Evolutionary conservation across 1,140 invertebrate species (phyloP).

Genomic region (Drosophila orena): DNA sequence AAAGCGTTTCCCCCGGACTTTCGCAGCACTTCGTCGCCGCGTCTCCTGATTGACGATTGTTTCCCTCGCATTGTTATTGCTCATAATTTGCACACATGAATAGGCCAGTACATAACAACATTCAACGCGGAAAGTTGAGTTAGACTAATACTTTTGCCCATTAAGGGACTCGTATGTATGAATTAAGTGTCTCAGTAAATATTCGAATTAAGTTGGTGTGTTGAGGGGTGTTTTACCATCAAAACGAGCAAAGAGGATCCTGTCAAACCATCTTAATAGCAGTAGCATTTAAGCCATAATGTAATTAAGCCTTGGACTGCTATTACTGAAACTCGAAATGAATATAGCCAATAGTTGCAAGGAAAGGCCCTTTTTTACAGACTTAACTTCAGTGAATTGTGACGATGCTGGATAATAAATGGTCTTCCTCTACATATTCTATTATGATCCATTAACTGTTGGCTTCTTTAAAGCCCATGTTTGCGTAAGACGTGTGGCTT

Average conservation of each 20-base stretch:
- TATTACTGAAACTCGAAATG: background rate
- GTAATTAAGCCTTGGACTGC: background rate
- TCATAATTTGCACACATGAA: conserved; percentile 61
- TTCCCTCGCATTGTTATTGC: conserved; percentile 31
- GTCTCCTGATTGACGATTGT: conserved; percentile 44
- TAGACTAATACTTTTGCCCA: conserved; percentile 16
- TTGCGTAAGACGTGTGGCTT: conserved; percentile 11
- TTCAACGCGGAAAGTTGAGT: conserved; percentile 14
- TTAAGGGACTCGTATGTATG: conserved; percentile 16
- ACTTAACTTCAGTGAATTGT: too few relatives aligned
- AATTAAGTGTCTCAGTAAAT: conserved; percentile 20
- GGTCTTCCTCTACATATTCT: background rate
- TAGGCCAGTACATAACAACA: conserved; percentile 52
- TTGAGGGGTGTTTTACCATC: background rate
- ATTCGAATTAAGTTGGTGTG: conserved; percentile 5
- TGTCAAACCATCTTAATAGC: background rate
- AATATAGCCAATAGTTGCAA: too few relatives aligned
- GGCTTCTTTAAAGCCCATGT: background rate
- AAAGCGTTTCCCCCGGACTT: conserved; percentile 35
- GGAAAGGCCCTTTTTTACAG: too few relatives aligned
- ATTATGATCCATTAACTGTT: background rate
- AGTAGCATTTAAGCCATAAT: too few relatives aligned
- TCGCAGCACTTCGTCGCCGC: conserved; percentile 14
- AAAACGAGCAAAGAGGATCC: background rate
- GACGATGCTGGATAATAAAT: too few relatives aligned